Evolutionary conservation across 2,113 vertebrate genomes (phyloP).

Genomic region (Empidonax traillii): DNA sequence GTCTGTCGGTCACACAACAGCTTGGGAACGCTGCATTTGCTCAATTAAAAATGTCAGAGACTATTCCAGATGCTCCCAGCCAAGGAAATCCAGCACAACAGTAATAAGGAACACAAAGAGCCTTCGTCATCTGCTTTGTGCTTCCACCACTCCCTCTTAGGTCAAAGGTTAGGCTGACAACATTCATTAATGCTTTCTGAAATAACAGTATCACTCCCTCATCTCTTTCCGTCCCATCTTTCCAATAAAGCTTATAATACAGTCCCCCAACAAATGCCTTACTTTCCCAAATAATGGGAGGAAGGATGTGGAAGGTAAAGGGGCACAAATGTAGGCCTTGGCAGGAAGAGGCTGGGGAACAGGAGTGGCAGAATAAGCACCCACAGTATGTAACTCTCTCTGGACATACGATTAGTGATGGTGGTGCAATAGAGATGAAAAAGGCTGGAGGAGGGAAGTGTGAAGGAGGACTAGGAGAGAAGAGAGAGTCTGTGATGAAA

Average conservation of each 20-base stretch:
- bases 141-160: constrained; percentile 7
- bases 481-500: background rate
- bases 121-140: background rate
- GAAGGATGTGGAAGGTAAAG: background rate
- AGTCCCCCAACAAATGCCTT: background rate
- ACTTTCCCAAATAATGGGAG: background rate
- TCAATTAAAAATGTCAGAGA: background rate
- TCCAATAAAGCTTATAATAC: background rate
- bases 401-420: background rate
- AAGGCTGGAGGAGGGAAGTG: background rate
- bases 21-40: background rate
- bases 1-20: background rate
- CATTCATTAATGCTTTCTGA: background rate
- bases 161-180: constrained; percentile 33
- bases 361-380: background rate
- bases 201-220: constrained; percentile 23
- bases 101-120: background rate
- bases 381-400: fast-evolving
- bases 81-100: background rate
- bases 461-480: background rate
- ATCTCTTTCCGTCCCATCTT: background rate
- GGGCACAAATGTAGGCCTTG: background rate
- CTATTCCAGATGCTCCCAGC: constrained; percentile 16
- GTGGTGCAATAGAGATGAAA: background rate
- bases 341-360: background rate